A percentile compares a stretch with the other conserved stretches of the same genome.
These are phyloP conservation scores for Rhinogobio ventralis DNA, from an alignment of 2,797 vertebrate genomes.

Conservation along the genomic window DNA sequence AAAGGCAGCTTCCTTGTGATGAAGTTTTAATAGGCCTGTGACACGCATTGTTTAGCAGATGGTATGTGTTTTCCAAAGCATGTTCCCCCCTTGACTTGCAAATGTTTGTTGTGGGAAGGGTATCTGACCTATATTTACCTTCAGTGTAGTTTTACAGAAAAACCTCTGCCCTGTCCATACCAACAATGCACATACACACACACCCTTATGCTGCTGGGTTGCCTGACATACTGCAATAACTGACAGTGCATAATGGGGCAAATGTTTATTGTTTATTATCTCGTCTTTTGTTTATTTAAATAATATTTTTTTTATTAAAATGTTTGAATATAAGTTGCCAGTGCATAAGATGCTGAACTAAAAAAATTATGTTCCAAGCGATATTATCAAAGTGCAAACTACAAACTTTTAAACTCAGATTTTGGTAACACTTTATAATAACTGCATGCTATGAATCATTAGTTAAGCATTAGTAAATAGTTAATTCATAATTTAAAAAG, in stretches of 20 bases:
- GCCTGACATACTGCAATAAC: background rate
- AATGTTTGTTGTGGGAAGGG: slow-evolving; percentile 19
- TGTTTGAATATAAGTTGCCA: background rate
- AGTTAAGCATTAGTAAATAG: too few species aligned
- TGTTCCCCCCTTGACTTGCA: slow-evolving; percentile 28
- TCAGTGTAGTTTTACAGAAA: slow-evolving; percentile 6
- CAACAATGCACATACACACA: slow-evolving; percentile 36
- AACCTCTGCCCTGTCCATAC: background rate
- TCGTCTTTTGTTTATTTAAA: background rate
- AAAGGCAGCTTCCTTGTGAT: slow-evolving; percentile 70
- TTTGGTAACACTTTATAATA: too few species aligned
- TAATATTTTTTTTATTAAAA: background rate
- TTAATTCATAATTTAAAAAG: too few species aligned
- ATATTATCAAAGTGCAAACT: background rate
- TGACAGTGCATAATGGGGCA: background rate
- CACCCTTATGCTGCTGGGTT: background rate
- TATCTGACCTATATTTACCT: slow-evolving; percentile 44
- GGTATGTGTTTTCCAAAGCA: slow-evolving; percentile 67
- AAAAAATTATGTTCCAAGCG: background rate
- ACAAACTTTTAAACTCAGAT: background rate
- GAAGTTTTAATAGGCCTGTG: slow-evolving; percentile 71
- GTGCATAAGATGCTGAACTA: background rate
- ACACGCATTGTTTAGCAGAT: slow-evolving; percentile 62
- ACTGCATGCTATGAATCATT: too few species aligned
- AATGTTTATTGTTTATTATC: background rate